A percentile compares a stretch with the other conserved stretches of the same genome.
phyloP scores from a whole-genome alignment of 2,113 vertebrate species.

The Oncorhynchus kisutch region DNA sequence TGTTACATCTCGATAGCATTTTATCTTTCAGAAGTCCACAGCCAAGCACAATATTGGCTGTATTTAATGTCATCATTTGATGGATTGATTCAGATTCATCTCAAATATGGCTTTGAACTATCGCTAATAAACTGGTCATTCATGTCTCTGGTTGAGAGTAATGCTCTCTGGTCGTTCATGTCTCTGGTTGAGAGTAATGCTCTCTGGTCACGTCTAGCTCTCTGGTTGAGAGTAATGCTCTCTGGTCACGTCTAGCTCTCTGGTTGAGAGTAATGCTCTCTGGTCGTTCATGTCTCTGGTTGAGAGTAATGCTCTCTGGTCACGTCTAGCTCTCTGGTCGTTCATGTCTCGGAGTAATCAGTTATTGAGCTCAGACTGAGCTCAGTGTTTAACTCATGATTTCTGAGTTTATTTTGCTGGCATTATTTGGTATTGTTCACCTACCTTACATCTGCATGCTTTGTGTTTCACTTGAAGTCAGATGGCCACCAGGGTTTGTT shows the following conservation, averaged over 20 bases:
- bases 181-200: too few relatives aligned
- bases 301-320: neutral
- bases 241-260: too few relatives aligned
- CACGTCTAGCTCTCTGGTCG: too few relatives aligned
- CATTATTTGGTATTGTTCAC: conserved; percentile 10
- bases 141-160: conserved; percentile 28
- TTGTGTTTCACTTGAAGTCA: conserved; percentile 18
- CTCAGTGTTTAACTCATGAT: conserved; percentile 1
- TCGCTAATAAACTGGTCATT: conserved; percentile 37
- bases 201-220: too few relatives aligned
- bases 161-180: too few relatives aligned
- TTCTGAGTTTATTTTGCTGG: neutral
- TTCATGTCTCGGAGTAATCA: neutral
- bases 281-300: conserved; percentile 24
- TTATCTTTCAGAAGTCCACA: conserved; percentile 12
- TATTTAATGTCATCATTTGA: neutral
- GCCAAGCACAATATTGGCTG: neutral
- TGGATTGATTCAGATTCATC: conserved; percentile 32
- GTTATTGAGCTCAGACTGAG: conserved; percentile 24
- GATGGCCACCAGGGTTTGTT: neutral
- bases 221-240: conserved; percentile 8
- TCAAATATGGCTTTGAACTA: conserved; percentile 31
- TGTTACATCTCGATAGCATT: conserved; percentile 40
- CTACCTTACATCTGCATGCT: conserved; percentile 8
- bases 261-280: too few relatives aligned